phyloP scores from a whole-genome alignment of 2,888 invertebrate genomes.

The Netelia fuscicornis region DNA sequence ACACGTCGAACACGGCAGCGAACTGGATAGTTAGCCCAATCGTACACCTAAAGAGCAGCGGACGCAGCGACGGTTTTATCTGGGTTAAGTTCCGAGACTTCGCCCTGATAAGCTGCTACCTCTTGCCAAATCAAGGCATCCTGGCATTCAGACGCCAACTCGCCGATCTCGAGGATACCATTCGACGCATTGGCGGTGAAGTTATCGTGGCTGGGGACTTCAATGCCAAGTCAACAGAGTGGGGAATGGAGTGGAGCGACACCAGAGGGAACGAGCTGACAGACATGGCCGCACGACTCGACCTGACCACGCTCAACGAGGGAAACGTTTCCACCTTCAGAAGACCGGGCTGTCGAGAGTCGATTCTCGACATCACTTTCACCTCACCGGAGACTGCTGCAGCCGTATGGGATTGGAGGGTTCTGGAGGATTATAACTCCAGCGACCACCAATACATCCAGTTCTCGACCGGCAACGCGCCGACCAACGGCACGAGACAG shows the following conservation, averaged over 20 bases:
- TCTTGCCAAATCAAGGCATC: slow-evolving; percentile 55
- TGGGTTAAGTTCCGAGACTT: neutral
- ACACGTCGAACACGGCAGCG: slow-evolving; percentile 45
- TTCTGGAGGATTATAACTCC: no score
- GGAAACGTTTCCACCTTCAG: slow-evolving; percentile 51
- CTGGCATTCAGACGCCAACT: slow-evolving; percentile 36
- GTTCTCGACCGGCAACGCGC: no score
- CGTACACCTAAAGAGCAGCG: neutral
- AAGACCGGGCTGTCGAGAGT: neutral
- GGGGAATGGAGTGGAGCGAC: slow-evolving; percentile 60
- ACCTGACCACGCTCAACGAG: slow-evolving; percentile 29
- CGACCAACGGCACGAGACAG: no score
- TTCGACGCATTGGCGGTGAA: slow-evolving; percentile 39
- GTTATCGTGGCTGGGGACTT: slow-evolving; percentile 61
- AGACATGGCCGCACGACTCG: slow-evolving; percentile 48
- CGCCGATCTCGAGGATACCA: slow-evolving; percentile 45
- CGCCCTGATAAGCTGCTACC: slow-evolving; percentile 61
- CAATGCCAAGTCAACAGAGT: slow-evolving; percentile 35
- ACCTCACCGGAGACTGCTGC: no score
- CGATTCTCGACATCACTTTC: no score
- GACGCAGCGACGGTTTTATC: slow-evolving; percentile 14
- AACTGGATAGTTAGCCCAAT: slow-evolving; percentile 31
- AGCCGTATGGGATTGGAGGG: no score
- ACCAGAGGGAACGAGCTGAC: slow-evolving; percentile 32
- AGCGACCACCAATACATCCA: no score